Evolutionary conservation across 2,113 vertebrate species (phyloP), one percentile per base, ranked within the genome.

Genomic region (Etheostoma cragini): DNA sequence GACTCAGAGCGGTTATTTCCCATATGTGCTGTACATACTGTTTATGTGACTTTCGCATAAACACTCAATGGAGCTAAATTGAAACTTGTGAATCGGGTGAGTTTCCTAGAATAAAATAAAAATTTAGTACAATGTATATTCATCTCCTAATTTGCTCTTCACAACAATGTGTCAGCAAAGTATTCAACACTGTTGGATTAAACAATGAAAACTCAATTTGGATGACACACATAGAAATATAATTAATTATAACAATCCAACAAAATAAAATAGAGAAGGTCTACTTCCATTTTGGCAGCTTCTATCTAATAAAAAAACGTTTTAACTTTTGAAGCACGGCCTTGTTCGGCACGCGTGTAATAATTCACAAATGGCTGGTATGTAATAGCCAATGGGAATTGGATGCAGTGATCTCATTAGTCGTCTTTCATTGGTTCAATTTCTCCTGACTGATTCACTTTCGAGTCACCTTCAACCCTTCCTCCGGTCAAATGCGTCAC

Each of bases 391-490:
- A 62, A 4, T 6, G 22, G 35, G 78, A 57, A 53, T 10, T 76
- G 61, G 7, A 74, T 76, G 49, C 38, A 61, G 64, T 56, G 76
- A 75, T 60, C 33, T 72, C 58, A 56, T 24, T 22, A 50, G 76
- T 66, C 62, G 63, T 78, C 24, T n/a, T 1, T 11, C 35, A 4
- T 8, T 17, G 22, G 3, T 64, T 63, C 12, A 33, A 46, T 17
- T 71, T 67, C 21, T 22, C 3, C 8, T 22, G 54, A 38, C 50
- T 66, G 66, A 65, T 33, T 64, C 62, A 52, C 38, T 24, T 64
- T 83, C n/a, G 45, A 5, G 50, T 69, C 33, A 83, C 86, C 75
- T 42, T 69, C 22, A 64, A 79, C 70, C 82, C 38, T 61, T 8
- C 2, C 4, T 42, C 38, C 26, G 13, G 58, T 80, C 77, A 53